Conservation (phyloP, 1,140 invertebrate species). For the Protaetia brevitarsis region DNA sequence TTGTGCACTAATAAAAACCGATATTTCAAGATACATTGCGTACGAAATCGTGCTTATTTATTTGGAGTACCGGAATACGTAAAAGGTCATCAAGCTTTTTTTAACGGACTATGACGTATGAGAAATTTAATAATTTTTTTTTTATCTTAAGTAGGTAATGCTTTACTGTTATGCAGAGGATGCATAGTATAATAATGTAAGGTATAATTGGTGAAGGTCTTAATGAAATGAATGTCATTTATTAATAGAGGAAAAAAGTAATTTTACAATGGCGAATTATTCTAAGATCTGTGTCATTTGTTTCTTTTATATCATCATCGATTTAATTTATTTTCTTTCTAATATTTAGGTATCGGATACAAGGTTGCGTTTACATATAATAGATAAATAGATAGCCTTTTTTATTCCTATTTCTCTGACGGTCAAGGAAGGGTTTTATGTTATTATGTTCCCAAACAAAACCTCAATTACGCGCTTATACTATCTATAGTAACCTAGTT, state of each 20-base stretch:
- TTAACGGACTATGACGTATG: background rate
- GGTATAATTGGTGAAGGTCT: too few relatives aligned
- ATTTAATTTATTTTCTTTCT: background rate
- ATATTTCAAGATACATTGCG: background rate
- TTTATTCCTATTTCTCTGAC: background rate
- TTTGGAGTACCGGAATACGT: background rate
- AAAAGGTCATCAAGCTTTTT: background rate
- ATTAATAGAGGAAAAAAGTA: too few relatives aligned
- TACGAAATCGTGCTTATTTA: background rate
- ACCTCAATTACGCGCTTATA: background rate
- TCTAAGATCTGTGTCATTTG: background rate
- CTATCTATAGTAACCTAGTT: background rate
- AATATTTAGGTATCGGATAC: background rate
- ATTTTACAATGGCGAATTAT: too few relatives aligned
- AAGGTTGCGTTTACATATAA: background rate
- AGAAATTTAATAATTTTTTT: background rate
- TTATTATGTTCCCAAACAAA: background rate
- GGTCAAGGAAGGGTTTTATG: background rate
- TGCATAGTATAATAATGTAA: too few relatives aligned
- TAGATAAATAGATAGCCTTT: background rate
- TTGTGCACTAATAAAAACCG: background rate
- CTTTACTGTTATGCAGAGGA: too few relatives aligned
- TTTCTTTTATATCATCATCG: background rate
- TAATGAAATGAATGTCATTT: too few relatives aligned
- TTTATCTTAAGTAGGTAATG: too few relatives aligned